phyloP scores from a whole-genome alignment of 2,797 vertebrate species.

The Myotis myotis region DNA sequence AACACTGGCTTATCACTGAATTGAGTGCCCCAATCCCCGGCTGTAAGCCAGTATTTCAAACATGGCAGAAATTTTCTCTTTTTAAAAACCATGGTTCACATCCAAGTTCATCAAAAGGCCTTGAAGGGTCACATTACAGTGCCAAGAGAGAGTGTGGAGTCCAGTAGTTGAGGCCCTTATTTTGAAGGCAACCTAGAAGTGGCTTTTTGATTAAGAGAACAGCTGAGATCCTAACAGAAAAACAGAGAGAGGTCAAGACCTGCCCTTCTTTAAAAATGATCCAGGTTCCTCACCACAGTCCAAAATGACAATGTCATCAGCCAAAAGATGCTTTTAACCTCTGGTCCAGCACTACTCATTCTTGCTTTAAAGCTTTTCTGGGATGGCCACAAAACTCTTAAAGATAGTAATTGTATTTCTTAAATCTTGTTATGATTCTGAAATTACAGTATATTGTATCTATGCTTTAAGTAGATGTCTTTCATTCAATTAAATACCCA shows the following conservation, averaged over 20 bases:
- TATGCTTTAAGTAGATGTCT: neutral
- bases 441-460: neutral
- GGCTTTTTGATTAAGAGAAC: constrained; percentile 12
- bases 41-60: neutral
- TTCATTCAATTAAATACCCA: constrained; percentile 36
- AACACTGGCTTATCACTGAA: neutral
- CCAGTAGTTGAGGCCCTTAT: neutral
- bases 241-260: neutral
- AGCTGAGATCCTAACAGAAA: neutral
- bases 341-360: neutral
- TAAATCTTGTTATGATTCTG: constrained; percentile 29
- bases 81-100: neutral
- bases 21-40: neutral
- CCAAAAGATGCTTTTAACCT: neutral
- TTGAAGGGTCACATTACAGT: neutral
- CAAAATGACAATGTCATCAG: neutral
- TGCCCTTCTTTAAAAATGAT: neutral
- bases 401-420: constrained; percentile 12
- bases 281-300: neutral
- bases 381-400: neutral
- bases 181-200: neutral
- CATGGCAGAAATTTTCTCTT: neutral
- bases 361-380: constrained; percentile 10
- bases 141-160: neutral
- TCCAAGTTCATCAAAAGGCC: neutral